phyloP scores from a whole-genome alignment of 2,888 invertebrate species.

The Lacanobia oleracea region DNA sequence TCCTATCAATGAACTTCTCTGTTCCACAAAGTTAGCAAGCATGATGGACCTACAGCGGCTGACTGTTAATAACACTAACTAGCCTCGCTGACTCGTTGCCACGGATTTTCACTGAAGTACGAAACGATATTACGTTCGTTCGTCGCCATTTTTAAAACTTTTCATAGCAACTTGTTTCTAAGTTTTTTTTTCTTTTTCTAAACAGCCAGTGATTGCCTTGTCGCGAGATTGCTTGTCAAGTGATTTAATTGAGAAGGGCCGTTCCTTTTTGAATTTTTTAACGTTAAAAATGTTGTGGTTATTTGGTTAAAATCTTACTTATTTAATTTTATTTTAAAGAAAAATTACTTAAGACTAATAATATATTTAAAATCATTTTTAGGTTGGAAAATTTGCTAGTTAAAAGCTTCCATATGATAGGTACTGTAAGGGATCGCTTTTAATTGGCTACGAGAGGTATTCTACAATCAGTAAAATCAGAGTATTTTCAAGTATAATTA shows the following conservation, averaged over 20 bases:
- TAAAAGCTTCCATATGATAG: not conserved
- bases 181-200: slow-evolving; percentile 40
- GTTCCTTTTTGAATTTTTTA: slow-evolving; percentile 28
- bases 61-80: slow-evolving; percentile 61
- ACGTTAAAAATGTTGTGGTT: not conserved
- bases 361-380: too few relatives aligned
- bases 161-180: slow-evolving; percentile 27
- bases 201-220: slow-evolving; percentile 43
- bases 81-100: slow-evolving; percentile 23
- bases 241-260: slow-evolving; percentile 24
- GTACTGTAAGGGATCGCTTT: too few relatives aligned
- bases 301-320: not conserved
- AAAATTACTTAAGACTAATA: too few relatives aligned
- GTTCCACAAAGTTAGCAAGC: slow-evolving; percentile 48
- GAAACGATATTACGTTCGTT: slow-evolving; percentile 57
- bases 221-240: slow-evolving; percentile 37
- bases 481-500: too few relatives aligned
- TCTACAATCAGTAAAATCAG: too few relatives aligned
- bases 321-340: too few relatives aligned
- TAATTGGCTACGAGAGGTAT: too few relatives aligned
- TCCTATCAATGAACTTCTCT: slow-evolving; percentile 23
- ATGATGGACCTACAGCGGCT: slow-evolving; percentile 43
- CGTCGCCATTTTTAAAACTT: slow-evolving; percentile 50
- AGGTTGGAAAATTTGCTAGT: too few relatives aligned
- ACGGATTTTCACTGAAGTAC: slow-evolving; percentile 40